Conservation (phyloP, 2,888 invertebrate genomes). For the Philaethria dido region DNA sequence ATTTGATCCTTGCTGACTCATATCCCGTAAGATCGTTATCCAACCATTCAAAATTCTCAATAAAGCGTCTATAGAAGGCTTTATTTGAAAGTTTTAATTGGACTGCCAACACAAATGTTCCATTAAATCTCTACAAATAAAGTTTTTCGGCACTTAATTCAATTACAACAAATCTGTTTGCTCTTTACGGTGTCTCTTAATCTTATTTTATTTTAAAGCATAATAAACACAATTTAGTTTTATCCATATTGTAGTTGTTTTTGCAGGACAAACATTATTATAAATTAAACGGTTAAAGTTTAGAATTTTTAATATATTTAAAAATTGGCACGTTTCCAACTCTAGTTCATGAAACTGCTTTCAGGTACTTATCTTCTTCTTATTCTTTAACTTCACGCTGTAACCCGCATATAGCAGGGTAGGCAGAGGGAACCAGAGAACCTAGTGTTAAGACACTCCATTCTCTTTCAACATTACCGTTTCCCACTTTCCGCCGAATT, state of each 20-base stretch:
- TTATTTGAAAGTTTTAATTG: constrained; percentile 52
- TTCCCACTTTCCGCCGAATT: no score
- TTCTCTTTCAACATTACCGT: no score
- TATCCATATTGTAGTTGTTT: neutral
- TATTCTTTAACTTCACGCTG: no score
- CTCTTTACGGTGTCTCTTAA: neutral
- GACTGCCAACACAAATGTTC: constrained; percentile 50
- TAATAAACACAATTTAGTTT: neutral
- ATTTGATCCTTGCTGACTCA: constrained; percentile 26
- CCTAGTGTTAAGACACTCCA: no score
- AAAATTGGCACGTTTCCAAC: neutral
- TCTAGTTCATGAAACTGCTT: neutral
- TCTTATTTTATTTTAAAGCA: constrained; percentile 2
- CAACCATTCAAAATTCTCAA: constrained; percentile 46
- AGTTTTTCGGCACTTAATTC: constrained; percentile 24
- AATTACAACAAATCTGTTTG: constrained; percentile 16
- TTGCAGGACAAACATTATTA: neutral
- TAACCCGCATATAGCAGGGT: no score
- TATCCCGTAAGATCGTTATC: constrained; percentile 36
- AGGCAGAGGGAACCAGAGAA: no score
- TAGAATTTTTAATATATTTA: neutral
- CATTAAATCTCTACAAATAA: constrained; percentile 49
- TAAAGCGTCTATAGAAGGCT: constrained; percentile 46
- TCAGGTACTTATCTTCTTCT: neutral
- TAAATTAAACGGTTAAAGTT: neutral